phyloP scores from a whole-genome alignment of 2,888 invertebrate genomes.

The Entomobrya multifasciata region DNA sequence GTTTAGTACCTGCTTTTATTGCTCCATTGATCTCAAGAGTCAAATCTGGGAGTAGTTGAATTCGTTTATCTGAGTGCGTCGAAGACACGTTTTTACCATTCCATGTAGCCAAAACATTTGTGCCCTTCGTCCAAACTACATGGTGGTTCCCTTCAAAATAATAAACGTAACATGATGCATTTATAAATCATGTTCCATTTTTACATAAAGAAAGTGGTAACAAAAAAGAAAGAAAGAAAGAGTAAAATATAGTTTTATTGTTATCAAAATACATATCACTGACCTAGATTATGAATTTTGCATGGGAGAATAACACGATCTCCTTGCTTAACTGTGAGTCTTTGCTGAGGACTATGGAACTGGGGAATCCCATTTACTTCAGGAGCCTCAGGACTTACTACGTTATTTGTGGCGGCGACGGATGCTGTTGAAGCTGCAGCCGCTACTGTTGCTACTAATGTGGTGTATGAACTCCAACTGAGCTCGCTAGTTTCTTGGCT shows the following conservation, averaged over 20 bases:
- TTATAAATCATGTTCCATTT: too few relatives aligned
- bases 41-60: conserved; percentile 75
- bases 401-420: background rate
- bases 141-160: conserved; percentile 73
- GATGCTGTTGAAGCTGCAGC: conserved; percentile 14
- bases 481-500: conserved; percentile 62
- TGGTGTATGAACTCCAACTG: conserved; percentile 52
- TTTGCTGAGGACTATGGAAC: conserved; percentile 76
- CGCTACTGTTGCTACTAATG: background rate
- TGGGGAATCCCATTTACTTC: conserved; percentile 66
- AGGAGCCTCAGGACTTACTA: conserved; percentile 50
- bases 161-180: too few relatives aligned
- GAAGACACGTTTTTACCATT: conserved; percentile 78
- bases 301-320: conserved; percentile 90
- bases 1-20: too few relatives aligned
- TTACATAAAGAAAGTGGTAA: background rate
- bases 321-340: conserved; percentile 76
- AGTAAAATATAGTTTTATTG: too few relatives aligned
- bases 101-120: conserved; percentile 76
- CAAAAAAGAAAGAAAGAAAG: too few relatives aligned
- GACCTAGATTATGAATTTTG: conserved; percentile 86
- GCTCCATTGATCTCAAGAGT: conserved; percentile 75
- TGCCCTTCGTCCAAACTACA: conserved; percentile 76
- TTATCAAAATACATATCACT: too few relatives aligned
- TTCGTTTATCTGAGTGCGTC: conserved; percentile 72